Evolutionary conservation across 2,888 invertebrate species (phyloP).

Genomic region (Monochamus alternatus): DNA sequence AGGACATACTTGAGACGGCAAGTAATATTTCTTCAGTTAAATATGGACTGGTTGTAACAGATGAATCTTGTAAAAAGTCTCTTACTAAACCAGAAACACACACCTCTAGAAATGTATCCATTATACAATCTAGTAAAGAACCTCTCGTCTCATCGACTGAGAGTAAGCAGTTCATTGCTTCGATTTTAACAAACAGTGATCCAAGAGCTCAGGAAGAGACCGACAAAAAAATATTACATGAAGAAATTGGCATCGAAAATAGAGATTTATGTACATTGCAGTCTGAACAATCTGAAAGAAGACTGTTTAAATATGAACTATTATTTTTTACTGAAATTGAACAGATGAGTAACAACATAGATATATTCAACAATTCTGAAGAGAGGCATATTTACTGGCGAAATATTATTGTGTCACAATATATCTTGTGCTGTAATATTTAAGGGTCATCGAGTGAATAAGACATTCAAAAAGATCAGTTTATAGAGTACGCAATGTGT

Average conservation of each 20-base stretch:
- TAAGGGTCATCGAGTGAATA: background rate
- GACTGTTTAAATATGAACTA: background rate
- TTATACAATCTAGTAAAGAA: no score
- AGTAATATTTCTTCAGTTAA: no score
- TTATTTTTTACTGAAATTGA: background rate
- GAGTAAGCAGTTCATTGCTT: no score
- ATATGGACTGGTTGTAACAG: no score
- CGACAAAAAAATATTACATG: background rate
- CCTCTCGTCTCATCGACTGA: no score
- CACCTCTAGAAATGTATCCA: no score
- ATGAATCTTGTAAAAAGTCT: no score
- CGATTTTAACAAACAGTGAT: no score
- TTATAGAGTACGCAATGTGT: background rate
- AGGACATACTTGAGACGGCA: no score
- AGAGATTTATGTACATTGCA: background rate
- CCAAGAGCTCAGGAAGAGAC: background rate
- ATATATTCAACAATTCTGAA: background rate
- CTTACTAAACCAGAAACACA: no score
- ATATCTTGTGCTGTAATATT: background rate
- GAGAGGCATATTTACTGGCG: no score
- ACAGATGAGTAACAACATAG: background rate
- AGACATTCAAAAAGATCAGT: background rate
- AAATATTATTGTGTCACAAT: background rate
- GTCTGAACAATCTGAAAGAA: background rate
- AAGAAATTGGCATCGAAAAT: background rate